Base-by-base conservation (phyloP, 2,888 invertebrate species). In the Lapara coniferarum region DNA sequence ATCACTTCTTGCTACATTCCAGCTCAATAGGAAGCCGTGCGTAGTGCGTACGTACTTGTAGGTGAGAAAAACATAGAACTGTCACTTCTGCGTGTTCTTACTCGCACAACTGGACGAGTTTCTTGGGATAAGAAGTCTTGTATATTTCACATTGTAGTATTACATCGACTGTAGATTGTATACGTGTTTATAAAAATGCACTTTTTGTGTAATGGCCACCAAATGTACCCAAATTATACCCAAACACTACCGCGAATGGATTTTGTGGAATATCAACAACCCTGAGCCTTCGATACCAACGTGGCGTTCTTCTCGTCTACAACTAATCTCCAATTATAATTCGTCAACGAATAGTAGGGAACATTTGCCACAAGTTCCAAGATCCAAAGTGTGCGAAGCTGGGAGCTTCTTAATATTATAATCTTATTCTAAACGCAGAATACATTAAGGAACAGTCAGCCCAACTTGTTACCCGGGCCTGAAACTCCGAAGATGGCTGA, bases 351-450 rank as follows among this genome's bases (percentile, higher is more conserved):
- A 82, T 81, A 79, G 78, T 81, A 81, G 78, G 73, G 78, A 79
- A 78, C 84, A 79, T 82, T 81, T 84, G 81, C 83, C 81, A 81
- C 83, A 80, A 83, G 81, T 81, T 81, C 75, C 75, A 73, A 72
- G 78, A 80, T 74, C 78, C 83, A 25, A 67, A 69, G 51, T 58
- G 66, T 79, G 79, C 78, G 78, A 76, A 80, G 77, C 79, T 74
- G 76, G 76, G 72, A 74, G 78, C 88, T 87, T 85, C 89, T 92
- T 89, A 90, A 90, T 92, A 92, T 92, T 92, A 90, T 92, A 92
- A 92, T 92, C 84, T 88, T 91, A 92, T 92, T 92, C 91, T 88
- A 89, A 92, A 91, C 90, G 91, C 82, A 84, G 92, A 91, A 92
- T 93, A 92, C 82, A 91, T 92, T 91, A 91, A 83, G 81, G 80